Percentiles rank a stretch among this genome's conserved stretches.
Evolutionary conservation across 2,113 vertebrate species (phyloP).

Genomic region (Dipodomys spectabilis): DNA sequence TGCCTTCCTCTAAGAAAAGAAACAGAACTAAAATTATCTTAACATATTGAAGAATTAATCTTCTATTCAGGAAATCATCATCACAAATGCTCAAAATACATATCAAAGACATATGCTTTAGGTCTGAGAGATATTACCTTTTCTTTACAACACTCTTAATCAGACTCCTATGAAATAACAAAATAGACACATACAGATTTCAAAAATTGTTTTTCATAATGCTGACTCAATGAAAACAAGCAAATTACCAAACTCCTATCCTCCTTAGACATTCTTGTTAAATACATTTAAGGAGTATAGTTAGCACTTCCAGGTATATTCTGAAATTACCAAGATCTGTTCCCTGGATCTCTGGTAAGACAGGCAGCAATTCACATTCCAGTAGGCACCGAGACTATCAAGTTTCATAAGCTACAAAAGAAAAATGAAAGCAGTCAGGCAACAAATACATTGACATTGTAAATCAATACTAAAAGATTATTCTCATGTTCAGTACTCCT

Average conservation of each 20-base stretch:
- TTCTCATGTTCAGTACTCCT: neutral
- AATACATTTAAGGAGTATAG: neutral
- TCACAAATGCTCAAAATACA: neutral
- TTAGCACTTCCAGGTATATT: neutral
- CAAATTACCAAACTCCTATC: neutral
- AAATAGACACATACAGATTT: neutral
- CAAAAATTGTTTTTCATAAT: neutral
- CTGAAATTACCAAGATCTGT: slow-evolving; percentile 89
- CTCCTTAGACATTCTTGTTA: neutral
- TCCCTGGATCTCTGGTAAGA: slow-evolving; percentile 90
- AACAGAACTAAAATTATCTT: neutral
- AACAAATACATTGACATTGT: neutral
- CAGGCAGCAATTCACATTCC: slow-evolving; percentile 92
- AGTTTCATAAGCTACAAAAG: slow-evolving; percentile 91
- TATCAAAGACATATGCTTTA: neutral
- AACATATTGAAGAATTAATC: neutral
- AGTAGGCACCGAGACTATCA: slow-evolving; percentile 95
- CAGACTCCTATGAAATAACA: neutral
- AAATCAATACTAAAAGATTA: slow-evolving; percentile 11
- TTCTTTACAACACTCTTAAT: neutral
- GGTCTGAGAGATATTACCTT: neutral
- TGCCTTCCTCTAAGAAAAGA: slow-evolving; percentile 43
- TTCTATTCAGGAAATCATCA: slow-evolving; percentile 6
- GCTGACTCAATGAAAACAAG: slow-evolving; percentile 22
- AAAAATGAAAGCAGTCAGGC: slow-evolving; percentile 51